A percentile compares a stretch with the other conserved stretches of the same genome.
These are phyloP conservation scores for Coracias cyanogaster DNA, from an alignment of 2,797 vertebrate species.

Conservation along the genomic window DNA sequence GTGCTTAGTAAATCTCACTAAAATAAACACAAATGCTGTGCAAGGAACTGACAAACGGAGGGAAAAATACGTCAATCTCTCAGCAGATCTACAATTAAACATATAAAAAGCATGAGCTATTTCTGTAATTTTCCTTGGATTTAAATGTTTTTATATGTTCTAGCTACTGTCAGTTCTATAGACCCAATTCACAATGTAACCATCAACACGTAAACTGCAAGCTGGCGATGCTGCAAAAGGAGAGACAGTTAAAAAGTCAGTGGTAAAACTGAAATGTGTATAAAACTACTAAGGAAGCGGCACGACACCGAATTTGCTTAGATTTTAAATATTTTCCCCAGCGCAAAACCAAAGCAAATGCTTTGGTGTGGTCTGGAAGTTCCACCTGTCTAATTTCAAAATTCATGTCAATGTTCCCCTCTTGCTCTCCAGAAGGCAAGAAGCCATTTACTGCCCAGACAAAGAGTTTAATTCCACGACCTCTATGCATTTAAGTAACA, in stretches of 20 bases:
- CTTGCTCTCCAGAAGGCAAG: neutral
- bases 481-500: neutral
- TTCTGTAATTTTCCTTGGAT: neutral
- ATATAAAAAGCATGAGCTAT: conserved; percentile 9
- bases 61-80: conserved; percentile 48
- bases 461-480: neutral
- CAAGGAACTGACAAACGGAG: conserved; percentile 19
- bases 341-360: neutral
- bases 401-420: neutral
- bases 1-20: neutral
- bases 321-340: neutral
- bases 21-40: conserved; percentile 31
- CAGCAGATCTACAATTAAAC: conserved; percentile 47
- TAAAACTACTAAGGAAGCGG: neutral
- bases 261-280: neutral
- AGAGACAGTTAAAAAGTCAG: conserved; percentile 18
- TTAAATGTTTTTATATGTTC: neutral
- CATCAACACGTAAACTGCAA: conserved; percentile 23
- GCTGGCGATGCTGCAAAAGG: neutral
- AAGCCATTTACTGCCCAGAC: neutral
- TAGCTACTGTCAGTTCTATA: neutral
- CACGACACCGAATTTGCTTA: neutral
- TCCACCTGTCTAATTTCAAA: neutral
- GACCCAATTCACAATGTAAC: conserved; percentile 24
- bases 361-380: neutral